Percentiles rank a stretch among this genome's conserved stretches.
These are phyloP conservation scores for Trinectes maculatus DNA, from an alignment of 2,113 vertebrate species.

Conservation along the genomic window DNA sequence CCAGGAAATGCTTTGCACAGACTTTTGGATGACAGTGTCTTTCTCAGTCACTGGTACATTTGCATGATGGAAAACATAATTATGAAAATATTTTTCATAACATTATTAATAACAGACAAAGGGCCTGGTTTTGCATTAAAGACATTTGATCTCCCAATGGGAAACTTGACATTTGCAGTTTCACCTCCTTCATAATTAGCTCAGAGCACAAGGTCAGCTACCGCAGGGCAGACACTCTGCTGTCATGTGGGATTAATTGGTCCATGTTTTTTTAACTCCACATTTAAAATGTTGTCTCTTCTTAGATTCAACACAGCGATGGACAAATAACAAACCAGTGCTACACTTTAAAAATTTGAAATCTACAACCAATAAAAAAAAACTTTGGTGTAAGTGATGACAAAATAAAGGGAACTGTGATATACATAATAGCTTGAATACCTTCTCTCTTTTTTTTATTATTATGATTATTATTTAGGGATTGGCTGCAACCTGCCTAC, in stretches of 20 bases:
- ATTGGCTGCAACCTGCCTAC: too few species aligned
- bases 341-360: not conserved
- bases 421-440: too few species aligned
- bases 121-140: not conserved
- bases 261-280: not conserved
- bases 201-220: slow-evolving; percentile 54
- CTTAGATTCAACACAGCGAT: slow-evolving; percentile 6
- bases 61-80: not conserved
- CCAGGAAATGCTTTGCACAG: not conserved
- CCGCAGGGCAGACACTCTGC: slow-evolving; percentile 48
- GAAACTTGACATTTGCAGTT: slow-evolving; percentile 29
- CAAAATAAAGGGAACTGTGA: too few species aligned
- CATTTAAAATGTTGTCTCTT: slow-evolving; percentile 4
- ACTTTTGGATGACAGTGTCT: not conserved
- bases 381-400: not conserved
- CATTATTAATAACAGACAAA: not conserved
- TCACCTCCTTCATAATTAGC: slow-evolving; percentile 28
- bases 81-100: slow-evolving; percentile 9
- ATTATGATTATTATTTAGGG: too few species aligned
- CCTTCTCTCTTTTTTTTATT: too few species aligned
- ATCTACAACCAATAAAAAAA: not conserved
- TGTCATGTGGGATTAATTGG: slow-evolving; percentile 62
- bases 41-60: too few species aligned
- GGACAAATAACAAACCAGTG: not conserved
- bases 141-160: slow-evolving; percentile 24